These are phyloP conservation scores for Planococcus citri DNA, from an alignment of 1,140 invertebrate genomes.

Conservation along the genomic window DNA sequence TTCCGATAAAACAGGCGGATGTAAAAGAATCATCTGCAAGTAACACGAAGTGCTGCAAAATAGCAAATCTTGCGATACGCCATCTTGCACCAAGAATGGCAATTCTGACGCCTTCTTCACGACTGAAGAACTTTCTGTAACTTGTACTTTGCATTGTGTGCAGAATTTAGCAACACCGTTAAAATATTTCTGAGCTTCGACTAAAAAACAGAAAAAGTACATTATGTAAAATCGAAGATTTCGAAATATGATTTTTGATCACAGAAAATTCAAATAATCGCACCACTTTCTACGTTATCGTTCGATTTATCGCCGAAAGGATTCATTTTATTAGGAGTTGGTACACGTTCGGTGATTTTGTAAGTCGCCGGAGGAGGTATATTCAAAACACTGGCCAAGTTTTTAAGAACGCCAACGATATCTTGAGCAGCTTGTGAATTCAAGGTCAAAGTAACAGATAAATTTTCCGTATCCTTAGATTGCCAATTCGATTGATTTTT, in stretches of 20 bases:
- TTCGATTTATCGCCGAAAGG: conserved; percentile 66
- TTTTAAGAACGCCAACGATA: conserved; percentile 75
- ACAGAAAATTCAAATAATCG: background rate
- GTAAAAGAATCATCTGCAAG: conserved; percentile 57
- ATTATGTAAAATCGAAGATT: conserved; percentile 19
- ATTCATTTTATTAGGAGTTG: conserved; percentile 64
- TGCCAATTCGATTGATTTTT: conserved; percentile 41
- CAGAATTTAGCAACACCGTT: conserved; percentile 83
- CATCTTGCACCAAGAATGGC: conserved; percentile 51
- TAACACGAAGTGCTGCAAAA: conserved; percentile 79
- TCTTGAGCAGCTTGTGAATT: conserved; percentile 82
- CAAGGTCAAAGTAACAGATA: conserved; percentile 83
- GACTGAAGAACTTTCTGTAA: conserved; percentile 59
- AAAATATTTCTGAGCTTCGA: conserved; percentile 79
- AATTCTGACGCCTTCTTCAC: conserved; percentile 69
- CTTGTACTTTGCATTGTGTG: conserved; percentile 78
- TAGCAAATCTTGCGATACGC: conserved; percentile 55
- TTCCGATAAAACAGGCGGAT: conserved; percentile 24
- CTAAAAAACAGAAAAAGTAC: conserved; percentile 41
- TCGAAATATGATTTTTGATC: conserved; percentile 21
- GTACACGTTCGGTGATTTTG: conserved; percentile 66
- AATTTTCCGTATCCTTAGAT: conserved; percentile 62
- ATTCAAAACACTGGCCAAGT: conserved; percentile 80
- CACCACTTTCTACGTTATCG: conserved; percentile 65
- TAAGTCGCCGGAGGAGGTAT: conserved; percentile 75